Percentiles rank a stretch among this genome's conserved stretches.
Evolutionary conservation across 2,888 invertebrate species (phyloP).

Genomic region (Drosophila testacea): DNA sequence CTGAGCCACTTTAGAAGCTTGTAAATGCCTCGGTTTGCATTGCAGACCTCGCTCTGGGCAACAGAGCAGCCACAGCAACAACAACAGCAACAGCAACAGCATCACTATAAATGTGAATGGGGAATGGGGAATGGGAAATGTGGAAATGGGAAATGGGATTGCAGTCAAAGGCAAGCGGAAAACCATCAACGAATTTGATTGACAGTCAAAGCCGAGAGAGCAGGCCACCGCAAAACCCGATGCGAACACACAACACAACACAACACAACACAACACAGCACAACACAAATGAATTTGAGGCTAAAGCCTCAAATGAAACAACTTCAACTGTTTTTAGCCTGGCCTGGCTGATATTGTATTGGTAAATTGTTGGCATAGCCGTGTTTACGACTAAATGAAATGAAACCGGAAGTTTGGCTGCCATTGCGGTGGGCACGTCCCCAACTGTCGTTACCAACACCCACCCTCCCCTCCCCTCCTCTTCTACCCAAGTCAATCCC

Average conservation of each 20-base stretch:
- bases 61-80: slow-evolving; percentile 5
- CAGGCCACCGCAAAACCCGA: slow-evolving; percentile 42
- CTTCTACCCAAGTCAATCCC: slow-evolving; percentile 3
- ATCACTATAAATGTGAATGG: slow-evolving; percentile 17
- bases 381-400: slow-evolving; percentile 54
- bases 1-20: slow-evolving; percentile 53
- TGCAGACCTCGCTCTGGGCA: slow-evolving; percentile 5
- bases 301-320: slow-evolving; percentile 36
- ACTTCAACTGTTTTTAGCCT: slow-evolving; percentile 44
- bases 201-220: slow-evolving; percentile 55
- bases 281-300: slow-evolving; percentile 29
- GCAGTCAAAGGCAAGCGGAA: slow-evolving; percentile 62
- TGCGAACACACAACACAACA: slow-evolving; percentile 13
- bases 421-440: slow-evolving; percentile 49
- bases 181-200: slow-evolving; percentile 64
- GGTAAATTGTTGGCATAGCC: slow-evolving; percentile 35
- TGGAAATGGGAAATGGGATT: slow-evolving; percentile 35
- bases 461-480: not conserved
- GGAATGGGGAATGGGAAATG: slow-evolving; percentile 18
- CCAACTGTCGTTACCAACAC: slow-evolving; percentile 25
- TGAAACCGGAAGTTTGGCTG: slow-evolving; percentile 64
- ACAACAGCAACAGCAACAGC: slow-evolving; percentile 12
- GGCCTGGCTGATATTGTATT: slow-evolving; percentile 31
- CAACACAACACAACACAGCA: slow-evolving; percentile 13
- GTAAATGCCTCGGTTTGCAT: slow-evolving; percentile 20